Conservation (phyloP, 2,888 invertebrate species). For the Rhamnusium bicolor region DNA sequence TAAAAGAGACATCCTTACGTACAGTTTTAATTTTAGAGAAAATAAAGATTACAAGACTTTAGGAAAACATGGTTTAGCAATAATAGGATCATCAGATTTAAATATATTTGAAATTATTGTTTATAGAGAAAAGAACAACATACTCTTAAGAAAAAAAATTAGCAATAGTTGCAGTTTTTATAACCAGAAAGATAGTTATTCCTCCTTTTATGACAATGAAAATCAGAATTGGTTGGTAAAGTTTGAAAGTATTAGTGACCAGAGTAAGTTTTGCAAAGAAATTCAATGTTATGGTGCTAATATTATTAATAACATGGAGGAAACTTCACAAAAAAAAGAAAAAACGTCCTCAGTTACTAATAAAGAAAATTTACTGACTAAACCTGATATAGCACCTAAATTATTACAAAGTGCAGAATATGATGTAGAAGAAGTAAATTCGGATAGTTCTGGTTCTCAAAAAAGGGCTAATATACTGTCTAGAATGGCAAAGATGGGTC, state of each 20-base stretch:
- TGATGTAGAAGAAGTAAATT: slow-evolving; percentile 29
- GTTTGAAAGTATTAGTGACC: slow-evolving; percentile 60
- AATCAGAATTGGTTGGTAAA: slow-evolving; percentile 63
- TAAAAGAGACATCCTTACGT: neutral
- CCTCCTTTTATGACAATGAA: slow-evolving; percentile 62
- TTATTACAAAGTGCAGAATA: slow-evolving; percentile 11
- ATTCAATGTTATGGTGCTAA: slow-evolving; percentile 51
- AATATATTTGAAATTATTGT: slow-evolving; percentile 64
- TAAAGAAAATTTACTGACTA: slow-evolving; percentile 9
- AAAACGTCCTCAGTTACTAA: neutral
- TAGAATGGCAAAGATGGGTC: slow-evolving; percentile 76
- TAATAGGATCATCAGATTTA: slow-evolving; percentile 65
- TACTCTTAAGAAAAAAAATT: slow-evolving; percentile 61
- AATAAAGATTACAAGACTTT: slow-evolving; percentile 61
- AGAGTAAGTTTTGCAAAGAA: slow-evolving; percentile 54
- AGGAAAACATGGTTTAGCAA: slow-evolving; percentile 71
- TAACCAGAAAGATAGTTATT: slow-evolving; percentile 59
- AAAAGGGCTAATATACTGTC: slow-evolving; percentile 72
- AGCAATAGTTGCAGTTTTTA: slow-evolving; percentile 53
- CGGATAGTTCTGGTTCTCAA: slow-evolving; percentile 55
- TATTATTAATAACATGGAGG: slow-evolving; percentile 37
- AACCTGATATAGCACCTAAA: slow-evolving; percentile 41
- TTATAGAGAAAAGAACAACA: slow-evolving; percentile 67
- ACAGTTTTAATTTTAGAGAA: slow-evolving; percentile 56
- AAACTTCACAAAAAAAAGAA: slow-evolving; percentile 15